A percentile compares a stretch with the other conserved stretches of the same genome.
Evolutionary conservation across 2,113 vertebrate species (phyloP).

Genomic region (Telmatochromis brichardi): DNA sequence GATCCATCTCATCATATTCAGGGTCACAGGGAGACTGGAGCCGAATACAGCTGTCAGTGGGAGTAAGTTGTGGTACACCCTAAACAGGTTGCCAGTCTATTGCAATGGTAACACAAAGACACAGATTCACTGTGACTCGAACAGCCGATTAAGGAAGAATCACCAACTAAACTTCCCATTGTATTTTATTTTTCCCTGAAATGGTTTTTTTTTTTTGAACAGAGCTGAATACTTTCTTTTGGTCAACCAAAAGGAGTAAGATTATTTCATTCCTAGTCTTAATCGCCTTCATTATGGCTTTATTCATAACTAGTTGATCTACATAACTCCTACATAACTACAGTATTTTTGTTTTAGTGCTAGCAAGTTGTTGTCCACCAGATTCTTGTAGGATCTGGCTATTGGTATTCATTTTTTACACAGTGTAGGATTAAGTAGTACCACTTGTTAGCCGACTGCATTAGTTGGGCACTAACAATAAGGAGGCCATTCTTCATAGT

Average conservation of each 20-base stretch:
- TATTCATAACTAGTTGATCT: background rate
- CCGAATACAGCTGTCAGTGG: background rate
- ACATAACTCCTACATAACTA: background rate
- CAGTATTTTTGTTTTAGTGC: background rate
- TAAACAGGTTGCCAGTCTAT: background rate
- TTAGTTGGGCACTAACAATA: background rate
- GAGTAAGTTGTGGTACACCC: background rate
- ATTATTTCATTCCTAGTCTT: background rate
- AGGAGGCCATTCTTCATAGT: background rate
- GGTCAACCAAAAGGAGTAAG: background rate
- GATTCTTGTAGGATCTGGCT: background rate
- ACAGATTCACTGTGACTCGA: background rate
- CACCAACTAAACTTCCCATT: background rate
- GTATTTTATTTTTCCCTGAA: background rate
- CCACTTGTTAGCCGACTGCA: background rate
- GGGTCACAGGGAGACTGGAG: background rate
- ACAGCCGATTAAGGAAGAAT: background rate
- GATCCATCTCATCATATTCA: background rate
- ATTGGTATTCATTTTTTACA: background rate
- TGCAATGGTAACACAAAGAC: background rate
- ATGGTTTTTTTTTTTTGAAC: background rate
- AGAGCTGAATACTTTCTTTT: background rate
- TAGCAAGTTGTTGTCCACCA: background rate
- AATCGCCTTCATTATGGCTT: background rate
- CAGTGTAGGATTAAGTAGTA: background rate